Evolutionary conservation across 2,797 vertebrate genomes (phyloP), one percentile per base, ranked within the genome.

Genomic region (Tenualosa thibaudeaui): DNA sequence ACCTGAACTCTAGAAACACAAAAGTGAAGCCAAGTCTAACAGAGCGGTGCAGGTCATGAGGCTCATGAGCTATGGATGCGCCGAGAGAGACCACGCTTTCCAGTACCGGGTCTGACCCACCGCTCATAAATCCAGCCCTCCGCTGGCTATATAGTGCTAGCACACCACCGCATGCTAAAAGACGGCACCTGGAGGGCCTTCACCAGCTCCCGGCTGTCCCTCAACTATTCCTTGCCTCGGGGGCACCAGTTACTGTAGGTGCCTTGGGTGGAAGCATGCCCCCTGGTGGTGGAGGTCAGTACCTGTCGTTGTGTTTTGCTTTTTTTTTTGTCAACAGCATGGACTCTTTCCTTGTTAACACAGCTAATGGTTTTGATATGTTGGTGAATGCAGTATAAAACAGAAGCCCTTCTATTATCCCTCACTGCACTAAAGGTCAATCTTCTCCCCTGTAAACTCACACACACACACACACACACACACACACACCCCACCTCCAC

Each of bases 281-380:
- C 85, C 84, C 85, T 88, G 75, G 83, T 88, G 87, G 87, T 60
- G 58, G 15, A 86, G 71, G 40, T 17, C 19, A 19, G 40, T 0
- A 22, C 6, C 37, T 78, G 40, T 40, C 43, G 3, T 17, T 17
- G 2, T 46, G 54, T 3, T 5, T 49, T 56, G 17, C 19, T 56
- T 56, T 56, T 22, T 54, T 17, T 56, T 56, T 22, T 19, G 19
- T 19, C 19, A 17, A 15, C 17, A 31, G 40, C 10, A 37, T 26
- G 31, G 10, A 9, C 12, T 51, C 50, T 65, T 31, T 17, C 37
- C 71, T 5, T 40, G 17, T 19, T 46, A 17, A 17, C 40, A 24
- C 58, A 62, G 58, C n/a, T 24, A 62, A 24, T 3, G 58, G 22
- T 62, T 62, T 24, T 62, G 12, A 78, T 22, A 78, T 46, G 31